phyloP scores from a whole-genome alignment of 2,888 invertebrate genomes.

The Venusia cambrica region DNA sequence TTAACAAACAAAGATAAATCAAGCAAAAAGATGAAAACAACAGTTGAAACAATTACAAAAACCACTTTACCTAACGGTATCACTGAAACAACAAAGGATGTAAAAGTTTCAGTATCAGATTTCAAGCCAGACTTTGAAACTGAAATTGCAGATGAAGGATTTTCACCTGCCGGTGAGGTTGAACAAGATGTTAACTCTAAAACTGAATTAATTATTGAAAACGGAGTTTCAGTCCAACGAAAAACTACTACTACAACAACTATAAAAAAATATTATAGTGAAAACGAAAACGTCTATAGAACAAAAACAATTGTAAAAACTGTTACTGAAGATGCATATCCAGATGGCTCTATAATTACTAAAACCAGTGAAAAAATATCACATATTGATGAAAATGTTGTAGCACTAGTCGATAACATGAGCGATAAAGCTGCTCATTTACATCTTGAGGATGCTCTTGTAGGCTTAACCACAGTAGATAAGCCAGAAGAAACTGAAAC shows the following conservation, averaged over 20 bases:
- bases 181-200: slow-evolving; percentile 45
- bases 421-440: slow-evolving; percentile 24
- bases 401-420: slow-evolving; percentile 23
- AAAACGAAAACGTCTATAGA: slow-evolving; percentile 41
- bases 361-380: slow-evolving; percentile 67
- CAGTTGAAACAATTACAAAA: slow-evolving; percentile 63
- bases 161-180: slow-evolving; percentile 44
- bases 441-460: slow-evolving; percentile 25
- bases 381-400: slow-evolving; percentile 48
- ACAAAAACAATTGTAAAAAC: slow-evolving; percentile 57
- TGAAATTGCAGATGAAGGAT: slow-evolving; percentile 44
- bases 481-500: slow-evolving; percentile 41
- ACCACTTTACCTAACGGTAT: slow-evolving; percentile 57
- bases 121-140: slow-evolving; percentile 38
- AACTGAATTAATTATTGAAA: slow-evolving; percentile 47
- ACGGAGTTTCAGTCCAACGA: slow-evolving; percentile 50
- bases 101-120: slow-evolving; percentile 63
- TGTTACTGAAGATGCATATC: slow-evolving; percentile 61
- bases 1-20: slow-evolving; percentile 50
- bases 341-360: slow-evolving; percentile 61
- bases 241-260: slow-evolving; percentile 54
- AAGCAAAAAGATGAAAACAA: slow-evolving; percentile 64
- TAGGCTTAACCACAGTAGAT: slow-evolving; percentile 32
- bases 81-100: slow-evolving; percentile 66
- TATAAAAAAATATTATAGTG: slow-evolving; percentile 49